Base-by-base conservation (phyloP, 2,888 invertebrate genomes). In the Leptinotarsa rubiginosa region DNA sequence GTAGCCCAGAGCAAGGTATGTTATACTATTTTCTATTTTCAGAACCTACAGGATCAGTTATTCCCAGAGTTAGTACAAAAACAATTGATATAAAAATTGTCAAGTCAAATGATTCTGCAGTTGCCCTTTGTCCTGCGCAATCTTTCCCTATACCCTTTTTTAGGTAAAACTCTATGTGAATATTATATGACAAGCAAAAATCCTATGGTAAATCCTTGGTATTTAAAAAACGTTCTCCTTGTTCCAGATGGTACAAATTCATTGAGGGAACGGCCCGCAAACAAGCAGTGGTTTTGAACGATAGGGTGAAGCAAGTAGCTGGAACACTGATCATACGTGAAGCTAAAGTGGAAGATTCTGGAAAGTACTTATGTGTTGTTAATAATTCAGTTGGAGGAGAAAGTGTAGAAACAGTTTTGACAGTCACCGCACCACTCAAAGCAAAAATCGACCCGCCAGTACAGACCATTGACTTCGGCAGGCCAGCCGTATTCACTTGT, bases 301-400 rank as follows among this genome's bases (percentile, higher is more conserved):
- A 97, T 77, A 92, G 97, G 83, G 94, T 97, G 22, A 95, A 96
- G 84, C 97, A 97, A 89, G 95, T 96, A 18, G 97, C 97, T 76
- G 97, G 97, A 74, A 97, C 97, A 77, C 90, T 98, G 82, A 96
- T 97, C 81, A 97, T 98, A 81, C 93, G 95, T 79, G 95, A 96
- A 86, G 96, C 97, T 16, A 93, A 94, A 83, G 96, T 97, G 59
- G 95, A 95, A 84, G 98, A 98, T 88, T 96, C 96, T 78, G 98
- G 97, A 83, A 96, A 96, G 89, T 98, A 98, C 87, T 89, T 96
- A 77, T 98, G 98, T 87, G 95, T 97, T 78, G 97, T 97, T 1
- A 97, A 96, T 86, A 98, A 98, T 87, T 95, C 96, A 0, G 96
- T 97, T 65, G 98, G 98, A 50, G 95, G 96, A 25, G 96, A 97